A percentile compares a stretch with the other conserved stretches of the same genome.
Evolutionary conservation across 64 coral and sea anemone species (phyloP).

Genomic region (Hydrozoanthus tunicans): DNA sequence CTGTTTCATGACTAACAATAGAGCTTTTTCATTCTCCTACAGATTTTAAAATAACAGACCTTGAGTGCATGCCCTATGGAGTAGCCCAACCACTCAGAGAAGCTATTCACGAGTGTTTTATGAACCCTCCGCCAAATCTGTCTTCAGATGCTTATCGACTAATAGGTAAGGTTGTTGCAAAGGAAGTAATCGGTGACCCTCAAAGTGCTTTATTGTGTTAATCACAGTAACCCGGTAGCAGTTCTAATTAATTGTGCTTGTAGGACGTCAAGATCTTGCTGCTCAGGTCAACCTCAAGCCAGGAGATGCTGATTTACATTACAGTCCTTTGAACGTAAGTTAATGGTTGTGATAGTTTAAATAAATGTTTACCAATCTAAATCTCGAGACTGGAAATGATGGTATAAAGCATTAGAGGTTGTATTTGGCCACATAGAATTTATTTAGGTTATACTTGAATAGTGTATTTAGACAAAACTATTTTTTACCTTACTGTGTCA

Average conservation of each 20-base stretch:
- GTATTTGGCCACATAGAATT: no score
- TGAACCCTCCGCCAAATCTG: constrained; percentile 71
- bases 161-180: constrained; percentile 63
- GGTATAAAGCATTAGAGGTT: no score
- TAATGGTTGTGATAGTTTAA: background rate
- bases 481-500: no score
- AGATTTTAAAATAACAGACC: constrained; percentile 89
- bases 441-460: no score
- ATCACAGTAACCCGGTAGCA: no score
- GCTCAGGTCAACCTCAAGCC: constrained; percentile 42
- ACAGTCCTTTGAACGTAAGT: constrained; percentile 47
- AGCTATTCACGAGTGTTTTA: constrained; percentile 84
- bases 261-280: constrained; percentile 49
- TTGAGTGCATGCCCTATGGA: constrained; percentile 90
- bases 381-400: no score
- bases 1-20: background rate
- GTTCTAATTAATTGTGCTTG: background rate
- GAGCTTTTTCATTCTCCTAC: background rate
- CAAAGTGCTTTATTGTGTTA: background rate
- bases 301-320: constrained; percentile 34
- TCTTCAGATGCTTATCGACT: constrained; percentile 72
- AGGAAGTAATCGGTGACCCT: background rate
- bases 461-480: no score
- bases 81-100: constrained; percentile 84
- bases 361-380: no score